Base-by-base conservation (phyloP, 2,888 invertebrate genomes). In the Cosmia trapezina region DNA sequence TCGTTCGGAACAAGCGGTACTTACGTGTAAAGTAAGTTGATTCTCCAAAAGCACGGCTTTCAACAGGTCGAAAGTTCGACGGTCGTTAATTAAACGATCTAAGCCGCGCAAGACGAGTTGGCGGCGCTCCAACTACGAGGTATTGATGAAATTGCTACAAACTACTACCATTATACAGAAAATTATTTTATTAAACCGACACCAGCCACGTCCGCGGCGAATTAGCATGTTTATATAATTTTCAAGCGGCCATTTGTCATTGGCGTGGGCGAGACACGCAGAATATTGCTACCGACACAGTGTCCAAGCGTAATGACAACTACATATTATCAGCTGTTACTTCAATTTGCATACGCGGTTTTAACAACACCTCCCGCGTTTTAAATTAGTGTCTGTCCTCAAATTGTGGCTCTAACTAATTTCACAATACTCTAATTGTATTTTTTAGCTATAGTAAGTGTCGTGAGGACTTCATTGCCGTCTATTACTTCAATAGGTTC, bases 1-100 rank as follows among this genome's bases (percentile, higher is more conserved):
- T 86, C 87, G 87, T 89, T 89, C 88, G 80, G 80, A 92, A 89
- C 90, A 87, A 89, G 85, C 86, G 83, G 86, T 88, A 78, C 85
- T 81, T 86, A 91, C 89, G 91, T 92, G 93, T 91, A 90, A 93
- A 93, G 91, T 92, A 88, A 92, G 92, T 93, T 91, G 89, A 91
- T 91, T 90, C 85, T 91, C 89, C 90, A 90, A 93, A 94, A 94
- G 92, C 94, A 87, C 88, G 84, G 93, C 93, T 95, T 94, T 96
- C 96, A 96, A 96, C 95, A 96, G 95, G 96, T 95, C 94, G 93
- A 93, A 95, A 95, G 95, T 95, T 95, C 93, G 93, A 93, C 93
- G 94, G 88, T 94, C 94, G 95, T 95, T 95, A 95, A 96, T 96
- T 95, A 95, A 95, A 95, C 94, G 94, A 93, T 94, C 94, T 93